A percentile compares a stretch with the other conserved stretches of the same genome.
Evolutionary conservation across 2,113 vertebrate genomes (phyloP).

Genomic region (Herpetotheres cachinnans): DNA sequence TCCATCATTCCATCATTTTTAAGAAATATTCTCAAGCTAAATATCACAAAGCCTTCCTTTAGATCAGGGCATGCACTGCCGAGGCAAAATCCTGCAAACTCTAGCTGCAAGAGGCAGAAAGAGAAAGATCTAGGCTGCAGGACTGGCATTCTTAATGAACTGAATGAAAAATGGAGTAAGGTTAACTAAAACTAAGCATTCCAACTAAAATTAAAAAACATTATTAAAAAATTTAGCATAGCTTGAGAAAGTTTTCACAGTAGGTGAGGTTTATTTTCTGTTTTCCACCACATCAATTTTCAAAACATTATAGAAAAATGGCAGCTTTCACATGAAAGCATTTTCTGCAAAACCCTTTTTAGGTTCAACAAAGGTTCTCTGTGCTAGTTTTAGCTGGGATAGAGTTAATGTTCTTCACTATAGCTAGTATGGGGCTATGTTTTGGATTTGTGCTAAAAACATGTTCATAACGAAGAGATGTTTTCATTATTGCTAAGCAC

Average conservation of each 20-base stretch:
- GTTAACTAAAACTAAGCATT: background rate
- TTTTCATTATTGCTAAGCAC: too few relatives aligned
- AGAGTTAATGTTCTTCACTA: too few relatives aligned
- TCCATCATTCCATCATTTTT: background rate
- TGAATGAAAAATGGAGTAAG: background rate
- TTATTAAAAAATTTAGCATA: background rate
- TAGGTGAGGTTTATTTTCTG: background rate
- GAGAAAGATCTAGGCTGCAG: background rate
- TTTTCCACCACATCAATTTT: background rate
- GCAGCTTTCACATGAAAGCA: background rate
- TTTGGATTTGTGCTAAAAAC: too few relatives aligned
- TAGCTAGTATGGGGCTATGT: too few relatives aligned
- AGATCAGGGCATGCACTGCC: background rate
- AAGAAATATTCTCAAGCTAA: background rate
- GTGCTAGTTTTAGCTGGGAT: too few relatives aligned
- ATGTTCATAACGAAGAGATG: too few relatives aligned
- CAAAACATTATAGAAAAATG: background rate
- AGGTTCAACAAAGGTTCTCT: background rate
- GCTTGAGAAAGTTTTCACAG: background rate
- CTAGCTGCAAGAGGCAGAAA: background rate
- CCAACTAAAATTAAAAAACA: background rate
- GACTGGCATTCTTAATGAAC: background rate
- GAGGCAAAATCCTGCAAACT: background rate
- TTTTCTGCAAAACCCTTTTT: background rate
- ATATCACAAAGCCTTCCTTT: background rate